phyloP scores from a whole-genome alignment of 2,797 vertebrate species.

The Acipenser oxyrinchus region DNA sequence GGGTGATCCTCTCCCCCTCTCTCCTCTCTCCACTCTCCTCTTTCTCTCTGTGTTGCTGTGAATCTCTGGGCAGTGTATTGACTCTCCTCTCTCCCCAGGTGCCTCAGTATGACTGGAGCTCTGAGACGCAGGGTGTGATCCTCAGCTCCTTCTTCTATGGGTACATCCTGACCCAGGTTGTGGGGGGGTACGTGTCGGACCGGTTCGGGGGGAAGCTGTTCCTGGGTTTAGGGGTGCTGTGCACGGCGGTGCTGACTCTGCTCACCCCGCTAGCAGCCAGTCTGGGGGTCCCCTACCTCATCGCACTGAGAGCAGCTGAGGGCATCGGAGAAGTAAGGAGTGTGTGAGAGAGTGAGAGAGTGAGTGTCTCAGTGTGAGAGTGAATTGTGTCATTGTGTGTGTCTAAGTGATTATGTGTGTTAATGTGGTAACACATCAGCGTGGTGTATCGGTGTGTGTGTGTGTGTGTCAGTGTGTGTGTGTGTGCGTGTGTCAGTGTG shows the following conservation, averaged over 20 bases:
- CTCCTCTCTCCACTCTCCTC: not conserved
- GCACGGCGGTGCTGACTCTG: constrained; percentile 65
- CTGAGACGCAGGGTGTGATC: constrained; percentile 68
- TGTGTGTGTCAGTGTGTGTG: too few species aligned
- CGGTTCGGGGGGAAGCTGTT: constrained; percentile 62
- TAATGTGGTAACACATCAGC: not conserved
- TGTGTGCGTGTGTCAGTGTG: not conserved
- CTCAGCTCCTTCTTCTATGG: constrained; percentile 79
- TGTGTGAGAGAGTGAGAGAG: not conserved
- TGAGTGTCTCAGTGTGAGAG: not conserved
- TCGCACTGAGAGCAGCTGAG: constrained; percentile 63
- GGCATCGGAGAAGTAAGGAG: constrained; percentile 70
- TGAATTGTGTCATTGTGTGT: too few species aligned
- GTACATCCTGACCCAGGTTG: constrained; percentile 70
- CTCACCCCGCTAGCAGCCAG: constrained; percentile 65
- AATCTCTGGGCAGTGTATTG: not conserved
- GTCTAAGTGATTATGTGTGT: not conserved
- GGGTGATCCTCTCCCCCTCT: not conserved
- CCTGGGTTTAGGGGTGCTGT: constrained; percentile 66
- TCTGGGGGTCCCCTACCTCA: constrained; percentile 57
- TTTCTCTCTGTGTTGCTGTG: constrained; percentile 16
- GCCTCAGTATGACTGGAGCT: constrained; percentile 63
- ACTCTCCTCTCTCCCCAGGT: constrained; percentile 36
- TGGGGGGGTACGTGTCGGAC: constrained; percentile 70
- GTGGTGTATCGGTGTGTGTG: not conserved